These are phyloP conservation scores for Ictalurus furcatus DNA, from an alignment of 2,113 vertebrate species.

Conservation along the genomic window DNA sequence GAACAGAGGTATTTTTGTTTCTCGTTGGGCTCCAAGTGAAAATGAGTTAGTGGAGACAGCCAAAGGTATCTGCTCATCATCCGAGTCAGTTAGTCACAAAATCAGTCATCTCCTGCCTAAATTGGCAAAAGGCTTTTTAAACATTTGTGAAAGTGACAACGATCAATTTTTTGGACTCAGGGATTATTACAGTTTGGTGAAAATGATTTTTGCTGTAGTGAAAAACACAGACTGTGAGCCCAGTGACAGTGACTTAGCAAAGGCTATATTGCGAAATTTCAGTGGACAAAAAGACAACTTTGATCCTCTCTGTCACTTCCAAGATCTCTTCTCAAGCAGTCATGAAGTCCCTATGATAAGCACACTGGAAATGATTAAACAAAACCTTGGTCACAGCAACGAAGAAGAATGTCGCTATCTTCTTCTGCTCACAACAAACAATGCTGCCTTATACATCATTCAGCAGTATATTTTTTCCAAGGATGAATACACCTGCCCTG, in stretches of 20 bases:
- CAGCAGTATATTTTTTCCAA: conserved; percentile 70
- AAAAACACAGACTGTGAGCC: conserved; percentile 62
- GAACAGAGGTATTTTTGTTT: conserved; percentile 80
- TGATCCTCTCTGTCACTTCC: conserved; percentile 65
- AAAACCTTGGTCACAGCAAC: conserved; percentile 64
- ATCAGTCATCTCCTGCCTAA: conserved; percentile 70
- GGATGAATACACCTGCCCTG: conserved; percentile 59
- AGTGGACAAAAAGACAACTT: conserved; percentile 71
- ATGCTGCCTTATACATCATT: conserved; percentile 74
- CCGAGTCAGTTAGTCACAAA: conserved; percentile 55
- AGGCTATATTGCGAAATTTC: conserved; percentile 76
- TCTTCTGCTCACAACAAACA: conserved; percentile 78
- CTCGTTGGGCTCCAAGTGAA: conserved; percentile 73
- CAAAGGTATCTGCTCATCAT: conserved; percentile 74
- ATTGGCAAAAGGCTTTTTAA: conserved; percentile 71
- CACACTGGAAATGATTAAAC: conserved; percentile 72
- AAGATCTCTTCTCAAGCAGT: conserved; percentile 53
- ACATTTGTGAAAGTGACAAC: conserved; percentile 64
- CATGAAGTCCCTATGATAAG: conserved; percentile 60
- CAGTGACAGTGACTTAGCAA: conserved; percentile 61
- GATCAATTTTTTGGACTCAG: conserved; percentile 78
- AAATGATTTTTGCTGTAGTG: conserved; percentile 71
- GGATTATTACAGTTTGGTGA: conserved; percentile 78
- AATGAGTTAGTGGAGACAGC: conserved; percentile 76
- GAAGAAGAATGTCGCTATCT: conserved; percentile 71